These are phyloP conservation scores for Synergus umbraculus DNA, from an alignment of 2,888 invertebrate species.

Conservation along the genomic window DNA sequence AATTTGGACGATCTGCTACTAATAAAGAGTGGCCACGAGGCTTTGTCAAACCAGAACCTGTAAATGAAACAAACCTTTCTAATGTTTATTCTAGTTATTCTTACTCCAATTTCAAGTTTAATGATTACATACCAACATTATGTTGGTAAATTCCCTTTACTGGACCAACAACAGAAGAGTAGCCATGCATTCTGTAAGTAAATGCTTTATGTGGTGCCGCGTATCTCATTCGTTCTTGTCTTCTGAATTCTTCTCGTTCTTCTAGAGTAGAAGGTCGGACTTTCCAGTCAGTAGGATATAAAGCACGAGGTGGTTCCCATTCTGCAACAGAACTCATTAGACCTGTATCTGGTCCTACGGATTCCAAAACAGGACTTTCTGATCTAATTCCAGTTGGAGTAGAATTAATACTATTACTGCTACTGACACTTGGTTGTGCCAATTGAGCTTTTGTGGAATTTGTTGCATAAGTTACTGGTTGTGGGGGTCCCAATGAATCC, in stretches of 20 bases:
- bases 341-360: constrained; percentile 63
- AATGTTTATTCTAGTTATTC: constrained; percentile 19
- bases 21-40: constrained; percentile 92
- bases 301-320: constrained; percentile 77
- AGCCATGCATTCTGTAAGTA: constrained; percentile 92
- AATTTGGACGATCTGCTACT: constrained; percentile 90
- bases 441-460: constrained; percentile 57
- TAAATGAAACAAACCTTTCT: constrained; percentile 22
- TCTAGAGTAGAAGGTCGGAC: constrained; percentile 88
- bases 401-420: constrained; percentile 41
- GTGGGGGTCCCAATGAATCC: constrained; percentile 68
- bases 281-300: constrained; percentile 90
- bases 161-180: constrained; percentile 89
- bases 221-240: constrained; percentile 90
- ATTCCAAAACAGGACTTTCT: constrained; percentile 67
- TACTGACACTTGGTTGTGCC: constrained; percentile 48
- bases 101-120: constrained; percentile 21
- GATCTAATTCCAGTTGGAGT: constrained; percentile 57
- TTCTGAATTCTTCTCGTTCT: constrained; percentile 87
- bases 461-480: constrained; percentile 52
- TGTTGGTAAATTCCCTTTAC: constrained; percentile 88
- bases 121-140: constrained; percentile 77
- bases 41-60: constrained; percentile 77
- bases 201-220: constrained; percentile 94
- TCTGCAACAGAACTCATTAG: constrained; percentile 65